phyloP scores from a whole-genome alignment of 2,888 invertebrate species.

The Ligdia adustata region DNA sequence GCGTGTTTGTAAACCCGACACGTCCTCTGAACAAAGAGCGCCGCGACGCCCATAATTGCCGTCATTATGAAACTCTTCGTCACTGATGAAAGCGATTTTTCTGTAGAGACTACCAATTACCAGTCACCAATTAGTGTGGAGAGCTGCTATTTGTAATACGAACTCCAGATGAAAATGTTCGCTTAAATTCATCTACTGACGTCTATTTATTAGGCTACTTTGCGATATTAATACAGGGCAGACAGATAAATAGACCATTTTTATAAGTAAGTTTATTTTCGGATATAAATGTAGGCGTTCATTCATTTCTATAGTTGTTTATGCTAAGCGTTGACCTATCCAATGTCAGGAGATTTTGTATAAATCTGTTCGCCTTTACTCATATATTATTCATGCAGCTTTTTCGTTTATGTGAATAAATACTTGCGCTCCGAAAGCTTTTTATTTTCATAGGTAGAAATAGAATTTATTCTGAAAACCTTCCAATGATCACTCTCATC shows the following conservation, averaged over 20 bases:
- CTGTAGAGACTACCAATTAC: conserved; percentile 77
- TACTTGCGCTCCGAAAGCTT: conserved; percentile 5
- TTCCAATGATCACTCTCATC: conserved; percentile 25
- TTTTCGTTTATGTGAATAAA: conserved; percentile 10
- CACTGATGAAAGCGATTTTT: conserved; percentile 80
- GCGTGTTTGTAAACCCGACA: conserved; percentile 65
- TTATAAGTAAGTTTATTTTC: conserved; percentile 2
- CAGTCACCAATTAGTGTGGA: conserved; percentile 70
- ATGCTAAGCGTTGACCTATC: conserved; percentile 11
- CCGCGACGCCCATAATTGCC: conserved; percentile 70
- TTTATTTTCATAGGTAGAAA: conserved; percentile 2
- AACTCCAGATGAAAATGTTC: conserved; percentile 56
- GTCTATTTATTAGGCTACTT: conserved; percentile 10
- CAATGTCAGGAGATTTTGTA: conserved; percentile 10
- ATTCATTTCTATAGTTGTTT: conserved; percentile 6
- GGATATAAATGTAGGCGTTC: background rate
- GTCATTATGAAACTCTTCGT: conserved; percentile 79
- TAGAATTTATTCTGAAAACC: conserved; percentile 11
- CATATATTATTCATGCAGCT: conserved; percentile 13
- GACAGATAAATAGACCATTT: conserved; percentile 8
- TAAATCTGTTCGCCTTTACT: conserved; percentile 12
- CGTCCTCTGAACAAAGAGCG: conserved; percentile 67
- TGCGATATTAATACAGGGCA: conserved; percentile 17
- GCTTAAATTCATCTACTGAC: conserved; percentile 21
- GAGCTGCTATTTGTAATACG: conserved; percentile 67